Base-by-base conservation (phyloP, 30 jellyfish, hydroid and myxozoan genomes). In the Aurelia aurita region DNA sequence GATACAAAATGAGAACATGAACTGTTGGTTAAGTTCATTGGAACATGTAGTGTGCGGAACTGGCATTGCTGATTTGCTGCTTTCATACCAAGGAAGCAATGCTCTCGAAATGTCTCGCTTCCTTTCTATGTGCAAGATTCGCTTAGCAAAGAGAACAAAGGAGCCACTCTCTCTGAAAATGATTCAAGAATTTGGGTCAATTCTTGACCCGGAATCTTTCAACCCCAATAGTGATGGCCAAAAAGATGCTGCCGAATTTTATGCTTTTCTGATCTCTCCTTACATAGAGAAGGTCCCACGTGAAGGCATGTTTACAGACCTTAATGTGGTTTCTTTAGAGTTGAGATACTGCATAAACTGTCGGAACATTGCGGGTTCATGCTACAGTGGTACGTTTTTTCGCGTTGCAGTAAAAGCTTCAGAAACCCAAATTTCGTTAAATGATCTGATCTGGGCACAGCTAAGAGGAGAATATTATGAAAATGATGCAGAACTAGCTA, bases 21-120 rank as follows among this genome's bases (percentile, higher is more conserved):
- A 68, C 60, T 68, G 80, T 57, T 68, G 80, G 80, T 32, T 32
- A 23, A 68, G 61, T 68, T 68, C 61, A 12, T 3, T 31, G 3
- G 80, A 12, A 32, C 80, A 68, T 31, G 60, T 68, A 2, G 61
- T 68, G 43, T 68, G 80, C 15, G 80, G 80, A 25, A 68, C 80
- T 32, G 80, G 80, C 18, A 68, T 68, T 12, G 1, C 60, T 21
- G 80, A 68, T 9, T 5, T 25, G 23, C 16, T 68, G 29, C 23
- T 27, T 25, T 68, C 60, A 2, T 68, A 32, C 58, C 9, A 68
- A 13, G 29, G 58, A 32, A 44, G 80, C 61, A 68, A 5, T 23
- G 29, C 9, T 8, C 68, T 57, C 10, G 13, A 31, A 25, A 32
- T 68, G 9, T 68, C 80, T 18, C 80, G 29, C 27, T 18, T 18